These are phyloP conservation scores for Ochotona curzoniae DNA, from an alignment of 2,113 vertebrate species.

Conservation along the genomic window DNA sequence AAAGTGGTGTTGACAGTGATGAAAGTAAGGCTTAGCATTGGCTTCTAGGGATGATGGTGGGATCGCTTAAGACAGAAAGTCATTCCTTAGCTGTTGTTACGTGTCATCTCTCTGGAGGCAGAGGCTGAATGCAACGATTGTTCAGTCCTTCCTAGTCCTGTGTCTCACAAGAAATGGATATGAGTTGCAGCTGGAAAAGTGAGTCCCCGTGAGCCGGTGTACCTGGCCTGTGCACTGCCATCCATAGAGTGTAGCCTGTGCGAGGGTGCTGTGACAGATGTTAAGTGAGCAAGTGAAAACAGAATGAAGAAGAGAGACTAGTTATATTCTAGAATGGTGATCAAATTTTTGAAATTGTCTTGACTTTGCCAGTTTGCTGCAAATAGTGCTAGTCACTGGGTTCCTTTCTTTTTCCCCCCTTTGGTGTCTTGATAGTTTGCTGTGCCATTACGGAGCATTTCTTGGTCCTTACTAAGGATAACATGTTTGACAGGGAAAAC, in stretches of 20 bases:
- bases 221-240: background rate
- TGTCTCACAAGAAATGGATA: background rate
- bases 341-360: constrained; percentile 9
- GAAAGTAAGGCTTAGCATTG: background rate
- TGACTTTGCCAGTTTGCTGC: constrained; percentile 17
- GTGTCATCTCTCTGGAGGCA: background rate
- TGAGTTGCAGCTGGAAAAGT: constrained; percentile 9
- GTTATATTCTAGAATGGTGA: background rate
- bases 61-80: background rate
- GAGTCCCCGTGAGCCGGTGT: background rate
- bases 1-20: background rate
- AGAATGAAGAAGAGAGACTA: background rate
- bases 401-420: constrained; percentile 19
- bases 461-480: background rate
- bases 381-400: constrained; percentile 15
- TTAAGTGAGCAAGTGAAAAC: background rate
- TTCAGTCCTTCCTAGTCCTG: background rate
- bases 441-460: background rate
- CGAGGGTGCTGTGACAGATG: background rate
- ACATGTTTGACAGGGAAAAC: constrained; percentile 60
- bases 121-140: background rate
- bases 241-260: background rate
- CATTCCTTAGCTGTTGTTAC: background rate
- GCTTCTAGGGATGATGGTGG: background rate
- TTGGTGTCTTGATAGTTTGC: background rate